These are phyloP conservation scores for Diplolepis rosae DNA, from an alignment of 2,888 invertebrate genomes.

Conservation along the genomic window DNA sequence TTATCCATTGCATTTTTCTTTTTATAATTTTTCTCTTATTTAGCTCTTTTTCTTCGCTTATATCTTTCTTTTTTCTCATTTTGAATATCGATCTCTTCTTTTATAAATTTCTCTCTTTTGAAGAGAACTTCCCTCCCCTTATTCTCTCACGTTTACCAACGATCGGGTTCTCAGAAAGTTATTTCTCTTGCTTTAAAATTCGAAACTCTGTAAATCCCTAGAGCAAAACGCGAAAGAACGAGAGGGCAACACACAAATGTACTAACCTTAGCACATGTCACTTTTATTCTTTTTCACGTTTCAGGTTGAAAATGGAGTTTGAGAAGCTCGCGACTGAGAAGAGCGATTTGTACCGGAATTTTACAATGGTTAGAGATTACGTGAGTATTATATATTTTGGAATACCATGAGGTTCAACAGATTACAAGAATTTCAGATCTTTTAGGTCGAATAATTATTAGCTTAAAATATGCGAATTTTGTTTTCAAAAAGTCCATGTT, in stretches of 20 bases:
- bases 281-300: slow-evolving; percentile 51
- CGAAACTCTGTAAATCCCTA: slow-evolving; percentile 56
- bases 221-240: slow-evolving; percentile 40
- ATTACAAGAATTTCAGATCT: slow-evolving; percentile 5
- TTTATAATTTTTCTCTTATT: slow-evolving; percentile 15
- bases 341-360: slow-evolving; percentile 99
- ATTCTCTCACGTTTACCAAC: slow-evolving; percentile 39
- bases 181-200: slow-evolving; percentile 50
- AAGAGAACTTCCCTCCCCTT: slow-evolving; percentile 14
- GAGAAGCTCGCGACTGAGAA: slow-evolving; percentile 98
- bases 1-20: slow-evolving; percentile 31
- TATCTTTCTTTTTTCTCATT: slow-evolving; percentile 27
- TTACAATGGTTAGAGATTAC: slow-evolving; percentile 91
- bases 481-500: not conserved
- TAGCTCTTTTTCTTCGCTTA: slow-evolving; percentile 8
- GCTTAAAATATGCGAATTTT: not conserved
- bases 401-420: slow-evolving; percentile 26
- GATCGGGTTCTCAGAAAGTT: slow-evolving; percentile 42
- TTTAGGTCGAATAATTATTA: not conserved
- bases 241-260: slow-evolving; percentile 18
- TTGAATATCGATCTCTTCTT: slow-evolving; percentile 31
- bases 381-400: slow-evolving; percentile 48
- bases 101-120: not conserved
- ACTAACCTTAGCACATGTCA: slow-evolving; percentile 44
- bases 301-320: slow-evolving; percentile 97